Evolutionary conservation across 2,888 invertebrate species (phyloP).

Genomic region (Thysanoteuthis rhombus): DNA sequence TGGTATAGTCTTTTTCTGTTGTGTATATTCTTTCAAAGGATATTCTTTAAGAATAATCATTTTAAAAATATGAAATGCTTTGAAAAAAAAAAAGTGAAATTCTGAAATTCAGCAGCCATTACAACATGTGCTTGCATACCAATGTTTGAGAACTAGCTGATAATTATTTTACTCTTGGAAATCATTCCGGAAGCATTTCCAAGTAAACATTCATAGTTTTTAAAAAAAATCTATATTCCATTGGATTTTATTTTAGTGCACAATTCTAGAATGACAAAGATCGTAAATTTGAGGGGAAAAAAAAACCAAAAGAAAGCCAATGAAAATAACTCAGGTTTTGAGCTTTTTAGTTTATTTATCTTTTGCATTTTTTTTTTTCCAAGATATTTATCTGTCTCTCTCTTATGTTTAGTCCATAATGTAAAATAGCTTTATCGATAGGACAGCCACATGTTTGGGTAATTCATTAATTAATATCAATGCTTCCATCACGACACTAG

Average conservation of each 20-base stretch:
- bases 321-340: too few species aligned
- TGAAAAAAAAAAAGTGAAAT: not conserved
- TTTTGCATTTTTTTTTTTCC: not conserved
- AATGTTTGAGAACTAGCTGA: not conserved
- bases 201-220: not conserved
- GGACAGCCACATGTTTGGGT: not conserved
- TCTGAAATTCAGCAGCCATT: not conserved
- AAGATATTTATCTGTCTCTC: not conserved
- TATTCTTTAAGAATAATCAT: not conserved
- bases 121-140: not conserved
- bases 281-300: not conserved
- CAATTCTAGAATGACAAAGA: not conserved
- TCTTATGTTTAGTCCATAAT: not conserved
- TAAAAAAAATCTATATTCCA: not conserved
- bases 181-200: not conserved
- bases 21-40: not conserved
- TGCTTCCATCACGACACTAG: too few species aligned
- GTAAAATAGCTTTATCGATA: not conserved
- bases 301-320: not conserved
- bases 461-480: not conserved
- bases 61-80: not conserved
- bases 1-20: not conserved
- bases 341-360: not conserved
- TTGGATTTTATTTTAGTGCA: not conserved
- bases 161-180: not conserved